These are phyloP conservation scores for Drosophila atroscutellata DNA, from an alignment of 2,888 invertebrate species.

Conservation along the genomic window DNA sequence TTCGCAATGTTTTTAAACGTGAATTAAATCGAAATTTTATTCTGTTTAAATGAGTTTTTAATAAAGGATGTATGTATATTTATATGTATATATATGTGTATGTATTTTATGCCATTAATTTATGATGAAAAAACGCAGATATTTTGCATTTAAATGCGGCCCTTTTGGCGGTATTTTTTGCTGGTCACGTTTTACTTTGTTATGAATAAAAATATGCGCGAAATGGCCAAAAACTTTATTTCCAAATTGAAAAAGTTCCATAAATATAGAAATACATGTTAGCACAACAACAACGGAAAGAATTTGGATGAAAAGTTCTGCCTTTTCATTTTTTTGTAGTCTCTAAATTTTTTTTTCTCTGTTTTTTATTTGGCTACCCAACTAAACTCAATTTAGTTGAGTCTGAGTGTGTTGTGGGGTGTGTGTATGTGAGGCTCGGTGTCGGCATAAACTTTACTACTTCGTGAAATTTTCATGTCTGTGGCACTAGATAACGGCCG, in stretches of 20 bases:
- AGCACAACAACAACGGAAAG: constrained; percentile 13
- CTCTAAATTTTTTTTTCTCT: constrained; percentile 11
- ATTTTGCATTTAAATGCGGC: constrained; percentile 39
- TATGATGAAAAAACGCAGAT: constrained; percentile 34
- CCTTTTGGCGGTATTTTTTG: constrained; percentile 21
- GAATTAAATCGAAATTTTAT: constrained; percentile 21
- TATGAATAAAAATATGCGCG: constrained; percentile 76
- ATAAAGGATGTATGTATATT: constrained; percentile 39
- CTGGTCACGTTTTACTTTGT: constrained; percentile 71
- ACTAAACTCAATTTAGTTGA: constrained; percentile 67
- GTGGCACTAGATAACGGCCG: constrained; percentile 76
- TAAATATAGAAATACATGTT: constrained; percentile 74
- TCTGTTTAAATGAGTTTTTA: constrained; percentile 65
- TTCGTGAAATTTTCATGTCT: constrained; percentile 78
- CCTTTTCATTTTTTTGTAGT: constrained; percentile 17
- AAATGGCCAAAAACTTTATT: constrained; percentile 75
- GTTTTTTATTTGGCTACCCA: constrained; percentile 50
- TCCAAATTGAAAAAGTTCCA: constrained; percentile 79
- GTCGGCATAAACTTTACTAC: constrained; percentile 75
- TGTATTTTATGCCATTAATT: constrained; percentile 46
- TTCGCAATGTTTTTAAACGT: constrained; percentile 6
- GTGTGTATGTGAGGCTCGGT: constrained; percentile 32
- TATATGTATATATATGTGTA: background rate
- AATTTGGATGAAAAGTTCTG: constrained; percentile 64
- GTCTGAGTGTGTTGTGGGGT: constrained; percentile 11